These are phyloP conservation scores for Vandiemenella viatica DNA, from an alignment of 2,888 invertebrate species.

Conservation along the genomic window DNA sequence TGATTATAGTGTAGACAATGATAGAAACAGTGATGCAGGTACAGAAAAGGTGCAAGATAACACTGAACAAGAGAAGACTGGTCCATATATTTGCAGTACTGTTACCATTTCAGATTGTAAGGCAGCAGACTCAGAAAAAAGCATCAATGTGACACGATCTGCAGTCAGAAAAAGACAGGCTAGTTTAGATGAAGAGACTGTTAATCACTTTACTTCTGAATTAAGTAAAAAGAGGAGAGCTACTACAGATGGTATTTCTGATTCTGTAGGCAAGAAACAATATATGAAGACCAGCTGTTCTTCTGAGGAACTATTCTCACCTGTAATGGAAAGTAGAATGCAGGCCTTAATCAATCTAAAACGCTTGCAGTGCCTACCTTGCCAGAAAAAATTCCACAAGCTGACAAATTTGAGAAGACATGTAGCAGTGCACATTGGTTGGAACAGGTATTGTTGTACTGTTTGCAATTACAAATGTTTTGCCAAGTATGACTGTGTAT, in stretches of 20 bases:
- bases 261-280: no score
- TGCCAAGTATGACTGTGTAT: constrained; percentile 44
- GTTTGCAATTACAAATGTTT: constrained; percentile 55
- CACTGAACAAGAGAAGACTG: not conserved
- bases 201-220: not conserved
- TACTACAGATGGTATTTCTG: no score
- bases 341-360: constrained; percentile 30
- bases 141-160: not conserved
- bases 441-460: constrained; percentile 61
- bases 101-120: no score
- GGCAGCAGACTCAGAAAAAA: not conserved
- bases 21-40: not conserved
- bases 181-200: no score
- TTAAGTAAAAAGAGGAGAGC: not conserved
- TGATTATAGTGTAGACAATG: not conserved
- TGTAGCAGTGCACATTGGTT: constrained; percentile 49
- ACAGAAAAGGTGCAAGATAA: not conserved
- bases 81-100: not conserved
- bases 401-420: constrained; percentile 41
- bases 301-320: constrained; percentile 25
- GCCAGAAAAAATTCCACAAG: constrained; percentile 34
- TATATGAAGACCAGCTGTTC: no score
- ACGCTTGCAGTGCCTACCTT: constrained; percentile 36
- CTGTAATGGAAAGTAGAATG: constrained; percentile 17
- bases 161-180: not conserved